Evolutionary conservation across 2,113 vertebrate genomes (phyloP).

Genomic region (Platichthys flesus): DNA sequence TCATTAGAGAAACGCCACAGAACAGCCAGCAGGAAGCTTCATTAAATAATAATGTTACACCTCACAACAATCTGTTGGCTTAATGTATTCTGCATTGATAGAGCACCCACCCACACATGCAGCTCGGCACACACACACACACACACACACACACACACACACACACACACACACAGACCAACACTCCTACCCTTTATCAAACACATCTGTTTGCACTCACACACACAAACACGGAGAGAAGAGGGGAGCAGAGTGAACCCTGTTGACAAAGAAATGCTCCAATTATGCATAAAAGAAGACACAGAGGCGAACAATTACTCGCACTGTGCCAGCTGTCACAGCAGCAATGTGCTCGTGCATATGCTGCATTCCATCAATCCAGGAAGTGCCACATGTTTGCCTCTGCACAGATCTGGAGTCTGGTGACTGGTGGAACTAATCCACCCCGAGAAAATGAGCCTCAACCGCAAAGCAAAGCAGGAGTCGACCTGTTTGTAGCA

Average conservation of each 20-base stretch:
- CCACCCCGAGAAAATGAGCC: conserved; percentile 19
- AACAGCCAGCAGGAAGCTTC: conserved; percentile 42
- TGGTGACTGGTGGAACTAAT: conserved; percentile 42
- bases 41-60: conserved; percentile 48
- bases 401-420: conserved; percentile 14
- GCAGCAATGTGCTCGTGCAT: conserved; percentile 55
- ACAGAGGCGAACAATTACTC: conserved; percentile 66
- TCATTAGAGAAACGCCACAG: conserved; percentile 35
- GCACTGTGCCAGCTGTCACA: conserved; percentile 68
- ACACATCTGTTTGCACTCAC: neutral
- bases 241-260: conserved; percentile 33
- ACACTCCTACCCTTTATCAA: neutral
- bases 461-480: conserved; percentile 3
- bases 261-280: conserved; percentile 57
- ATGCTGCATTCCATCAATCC: conserved; percentile 64
- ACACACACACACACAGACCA: conserved; percentile 16
- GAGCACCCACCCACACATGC: conserved; percentile 23
- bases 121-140: conserved; percentile 20
- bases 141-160: conserved; percentile 18
- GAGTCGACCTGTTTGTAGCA: conserved; percentile 14
- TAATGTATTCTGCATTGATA: conserved; percentile 43
- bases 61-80: conserved; percentile 42
- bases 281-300: conserved; percentile 69
- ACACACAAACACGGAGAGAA: neutral
- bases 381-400: conserved; percentile 45